A percentile compares a stretch with the other conserved stretches of the same genome.
Evolutionary conservation across 2,888 invertebrate species (phyloP).

Genomic region (Ischnus inquisitorius): DNA sequence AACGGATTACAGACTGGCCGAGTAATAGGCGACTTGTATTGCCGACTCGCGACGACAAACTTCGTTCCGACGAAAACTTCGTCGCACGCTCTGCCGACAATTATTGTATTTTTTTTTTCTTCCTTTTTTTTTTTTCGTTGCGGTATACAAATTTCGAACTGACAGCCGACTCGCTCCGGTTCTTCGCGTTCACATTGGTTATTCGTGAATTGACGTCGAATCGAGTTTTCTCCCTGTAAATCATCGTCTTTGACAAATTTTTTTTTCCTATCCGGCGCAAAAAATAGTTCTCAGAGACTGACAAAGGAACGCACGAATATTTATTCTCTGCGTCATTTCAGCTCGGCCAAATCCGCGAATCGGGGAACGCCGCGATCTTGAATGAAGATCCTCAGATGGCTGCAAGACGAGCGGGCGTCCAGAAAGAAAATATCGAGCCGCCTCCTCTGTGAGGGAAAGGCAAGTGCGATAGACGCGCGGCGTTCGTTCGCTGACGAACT

Average conservation of each 20-base stretch:
- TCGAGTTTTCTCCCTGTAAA: background rate
- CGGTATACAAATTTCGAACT: constrained; percentile 53
- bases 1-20: constrained; percentile 39
- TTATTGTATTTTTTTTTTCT: constrained; percentile 43
- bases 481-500: constrained; percentile 40
- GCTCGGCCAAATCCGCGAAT: constrained; percentile 20
- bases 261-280: background rate
- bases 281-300: background rate
- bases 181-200: background rate
- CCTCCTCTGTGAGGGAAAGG: constrained; percentile 28
- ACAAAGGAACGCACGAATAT: background rate
- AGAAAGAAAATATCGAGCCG: constrained; percentile 43
- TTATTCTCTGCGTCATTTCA: constrained; percentile 4
- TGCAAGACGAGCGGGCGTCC: constrained; percentile 52
- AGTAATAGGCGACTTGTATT: constrained; percentile 50
- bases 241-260: background rate
- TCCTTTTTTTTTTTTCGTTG: constrained; percentile 26
- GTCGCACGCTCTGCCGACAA: constrained; percentile 60
- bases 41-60: constrained; percentile 48
- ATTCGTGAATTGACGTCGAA: background rate
- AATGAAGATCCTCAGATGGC: constrained; percentile 70
- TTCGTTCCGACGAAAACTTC: constrained; percentile 29
- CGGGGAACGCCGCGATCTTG: constrained; percentile 48
- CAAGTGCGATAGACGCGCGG: constrained; percentile 45
- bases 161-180: constrained; percentile 44